Evolutionary conservation across 2,888 invertebrate species (phyloP).

Genomic region (Anarsia innoxiella): DNA sequence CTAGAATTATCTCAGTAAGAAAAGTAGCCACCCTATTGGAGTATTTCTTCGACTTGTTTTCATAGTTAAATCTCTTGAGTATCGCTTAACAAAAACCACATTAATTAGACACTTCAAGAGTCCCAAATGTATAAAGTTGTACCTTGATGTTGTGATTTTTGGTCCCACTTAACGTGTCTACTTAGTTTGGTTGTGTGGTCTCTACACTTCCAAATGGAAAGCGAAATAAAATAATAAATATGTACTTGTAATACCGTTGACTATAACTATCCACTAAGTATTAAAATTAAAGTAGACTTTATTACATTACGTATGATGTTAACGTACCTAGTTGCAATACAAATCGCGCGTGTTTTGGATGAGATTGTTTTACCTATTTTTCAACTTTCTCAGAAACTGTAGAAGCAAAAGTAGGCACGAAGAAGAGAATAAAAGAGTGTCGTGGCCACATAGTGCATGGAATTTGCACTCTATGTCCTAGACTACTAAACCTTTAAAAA

Average conservation of each 20-base stretch:
- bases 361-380: no score
- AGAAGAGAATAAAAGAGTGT: no score
- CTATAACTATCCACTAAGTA: constrained; percentile 15
- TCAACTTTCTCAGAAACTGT: no score
- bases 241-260: constrained; percentile 9
- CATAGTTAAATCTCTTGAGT: no score
- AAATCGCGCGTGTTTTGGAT: constrained; percentile 3
- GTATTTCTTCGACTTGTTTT: constrained; percentile 1
- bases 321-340: neutral
- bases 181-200: constrained; percentile 12
- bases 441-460: no score
- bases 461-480: no score
- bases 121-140: neutral
- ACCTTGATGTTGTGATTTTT: no score
- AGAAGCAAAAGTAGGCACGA: no score
- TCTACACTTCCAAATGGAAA: constrained; percentile 3
- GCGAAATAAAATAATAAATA: constrained; percentile 2
- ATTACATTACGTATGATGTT: constrained; percentile 10
- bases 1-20: constrained; percentile 3
- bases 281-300: no score
- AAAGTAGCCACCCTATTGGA: neutral
- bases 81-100: neutral
- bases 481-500: neutral
- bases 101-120: neutral
- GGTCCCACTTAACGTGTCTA: no score